Evolutionary conservation across 2,113 vertebrate species (phyloP).

Genomic region (Ranitomeya variabilis): DNA sequence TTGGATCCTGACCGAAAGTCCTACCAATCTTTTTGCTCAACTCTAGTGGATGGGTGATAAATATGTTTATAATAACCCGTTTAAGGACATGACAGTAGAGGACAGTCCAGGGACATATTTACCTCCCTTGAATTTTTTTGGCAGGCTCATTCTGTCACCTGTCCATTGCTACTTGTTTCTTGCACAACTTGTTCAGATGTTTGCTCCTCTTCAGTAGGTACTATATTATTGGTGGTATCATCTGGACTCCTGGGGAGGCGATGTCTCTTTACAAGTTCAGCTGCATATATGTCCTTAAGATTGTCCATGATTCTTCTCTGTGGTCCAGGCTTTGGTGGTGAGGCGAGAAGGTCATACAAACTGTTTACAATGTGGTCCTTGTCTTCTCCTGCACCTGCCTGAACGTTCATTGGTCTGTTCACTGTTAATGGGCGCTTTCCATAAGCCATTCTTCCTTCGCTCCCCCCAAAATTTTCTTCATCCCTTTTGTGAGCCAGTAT

Average conservation of each 20-base stretch:
- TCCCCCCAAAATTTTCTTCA: not conserved
- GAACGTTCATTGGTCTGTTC: not conserved
- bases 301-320: constrained; percentile 1
- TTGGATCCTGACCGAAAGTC: too few species aligned
- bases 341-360: constrained; percentile 40
- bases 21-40: too few species aligned
- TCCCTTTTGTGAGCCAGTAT: not conserved
- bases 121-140: not conserved
- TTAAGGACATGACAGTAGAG: not conserved
- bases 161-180: not conserved
- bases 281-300: constrained; percentile 34
- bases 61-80: not conserved
- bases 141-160: not conserved
- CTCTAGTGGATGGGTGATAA: too few species aligned
- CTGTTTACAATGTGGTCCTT: not conserved
- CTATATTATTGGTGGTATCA: too few species aligned
- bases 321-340: not conserved
- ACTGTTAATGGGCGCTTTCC: not conserved
- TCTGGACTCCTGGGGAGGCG: constrained; percentile 23
- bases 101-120: not conserved
- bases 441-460: not conserved
- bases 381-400: not conserved
- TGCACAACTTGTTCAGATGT: not conserved
- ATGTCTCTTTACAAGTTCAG: constrained; percentile 24
- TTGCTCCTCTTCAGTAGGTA: not conserved